Percentiles rank a stretch among this genome's conserved stretches.
Evolutionary conservation across 2,888 invertebrate genomes (phyloP).

Genomic region (Bombyx huttoni): DNA sequence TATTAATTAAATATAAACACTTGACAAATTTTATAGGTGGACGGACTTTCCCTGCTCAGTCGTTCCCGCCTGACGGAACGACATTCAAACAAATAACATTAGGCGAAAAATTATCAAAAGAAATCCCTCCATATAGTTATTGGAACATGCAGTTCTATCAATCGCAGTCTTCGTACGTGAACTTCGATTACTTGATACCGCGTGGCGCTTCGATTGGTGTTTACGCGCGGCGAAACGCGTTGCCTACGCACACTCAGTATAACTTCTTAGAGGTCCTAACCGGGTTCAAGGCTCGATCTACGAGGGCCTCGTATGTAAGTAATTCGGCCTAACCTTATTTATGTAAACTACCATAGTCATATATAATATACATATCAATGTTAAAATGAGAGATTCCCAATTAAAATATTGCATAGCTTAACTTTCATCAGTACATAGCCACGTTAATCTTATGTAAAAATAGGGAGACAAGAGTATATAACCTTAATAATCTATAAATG

Average conservation of each 20-base stretch:
- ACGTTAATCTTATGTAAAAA: too few species aligned
- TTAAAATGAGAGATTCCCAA: too few species aligned
- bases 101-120: conserved; percentile 88
- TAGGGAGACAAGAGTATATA: too few species aligned
- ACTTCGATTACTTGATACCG: conserved; percentile 94
- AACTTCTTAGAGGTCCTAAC: conserved; percentile 95
- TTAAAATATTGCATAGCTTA: too few species aligned
- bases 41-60: conserved; percentile 89
- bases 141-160: conserved; percentile 99
- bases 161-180: conserved; percentile 92
- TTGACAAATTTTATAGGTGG: conserved; percentile 74
- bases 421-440: too few species aligned
- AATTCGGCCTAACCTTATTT: conserved; percentile 6
- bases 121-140: conserved; percentile 94
- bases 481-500: conserved; percentile 6
- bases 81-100: conserved; percentile 91
- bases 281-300: conserved; percentile 88
- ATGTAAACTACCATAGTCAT: too few species aligned
- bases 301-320: conserved; percentile 90
- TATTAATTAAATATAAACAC: conserved; percentile 13
- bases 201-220: conserved; percentile 94
- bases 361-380: too few species aligned
- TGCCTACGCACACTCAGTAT: conserved; percentile 97
- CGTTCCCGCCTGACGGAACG: conserved; percentile 93
- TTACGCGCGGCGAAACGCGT: conserved; percentile 92